Evolutionary conservation across 2,797 vertebrate species (phyloP).

Genomic region (Danio choprae): DNA sequence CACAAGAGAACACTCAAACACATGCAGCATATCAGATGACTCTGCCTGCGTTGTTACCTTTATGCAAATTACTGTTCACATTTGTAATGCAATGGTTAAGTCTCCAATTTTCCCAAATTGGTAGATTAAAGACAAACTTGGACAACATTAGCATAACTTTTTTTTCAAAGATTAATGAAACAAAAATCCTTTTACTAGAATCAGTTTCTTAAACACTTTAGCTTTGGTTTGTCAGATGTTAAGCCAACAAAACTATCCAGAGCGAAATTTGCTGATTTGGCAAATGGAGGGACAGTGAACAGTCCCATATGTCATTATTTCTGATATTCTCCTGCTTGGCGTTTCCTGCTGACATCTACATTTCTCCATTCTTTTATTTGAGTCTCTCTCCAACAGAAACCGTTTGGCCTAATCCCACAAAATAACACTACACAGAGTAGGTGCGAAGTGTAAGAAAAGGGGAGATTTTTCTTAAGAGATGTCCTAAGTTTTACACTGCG

Average conservation of each 20-base stretch:
- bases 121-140: background rate
- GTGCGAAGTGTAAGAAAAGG: background rate
- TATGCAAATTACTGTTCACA: background rate
- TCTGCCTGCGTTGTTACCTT: slow-evolving; percentile 56
- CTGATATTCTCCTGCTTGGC: background rate
- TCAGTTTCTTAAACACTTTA: background rate
- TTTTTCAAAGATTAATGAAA: background rate
- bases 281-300: background rate
- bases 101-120: background rate
- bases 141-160: background rate
- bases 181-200: background rate
- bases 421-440: background rate
- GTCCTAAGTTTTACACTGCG: background rate
- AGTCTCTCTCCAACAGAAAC: background rate
- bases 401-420: slow-evolving; percentile 2
- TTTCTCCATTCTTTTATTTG: background rate
- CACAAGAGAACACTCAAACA: slow-evolving; percentile 36
- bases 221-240: background rate
- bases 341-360: slow-evolving; percentile 17
- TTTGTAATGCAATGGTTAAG: background rate
- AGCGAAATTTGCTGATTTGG: background rate
- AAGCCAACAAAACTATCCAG: background rate
- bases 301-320: background rate
- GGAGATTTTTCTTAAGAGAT: background rate
- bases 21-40: slow-evolving; percentile 46